These are phyloP conservation scores for Cephus spinipes DNA, from an alignment of 2,888 invertebrate genomes.

Conservation along the genomic window DNA sequence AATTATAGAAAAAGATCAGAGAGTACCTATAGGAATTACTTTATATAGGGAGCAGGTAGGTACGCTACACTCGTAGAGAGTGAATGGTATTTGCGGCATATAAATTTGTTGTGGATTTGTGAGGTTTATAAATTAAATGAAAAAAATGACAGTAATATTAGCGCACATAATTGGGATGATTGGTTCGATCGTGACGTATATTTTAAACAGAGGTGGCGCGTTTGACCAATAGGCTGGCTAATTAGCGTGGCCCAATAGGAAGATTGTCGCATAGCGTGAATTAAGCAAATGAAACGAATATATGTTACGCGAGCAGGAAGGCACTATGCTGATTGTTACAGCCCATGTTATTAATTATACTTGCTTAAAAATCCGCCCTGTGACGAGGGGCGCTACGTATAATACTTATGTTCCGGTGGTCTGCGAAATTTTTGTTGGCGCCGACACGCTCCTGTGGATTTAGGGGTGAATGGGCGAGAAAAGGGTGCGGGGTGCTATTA, in stretches of 20 bases:
- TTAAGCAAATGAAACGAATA: slow-evolving; percentile 13
- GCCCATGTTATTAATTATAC: slow-evolving; percentile 18
- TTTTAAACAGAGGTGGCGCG: neutral
- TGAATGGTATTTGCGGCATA: neutral
- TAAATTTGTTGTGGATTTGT: neutral
- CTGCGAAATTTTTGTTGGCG: neutral
- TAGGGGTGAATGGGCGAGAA: neutral
- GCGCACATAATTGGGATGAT: neutral
- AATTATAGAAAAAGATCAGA: neutral
- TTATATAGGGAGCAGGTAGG: neutral
- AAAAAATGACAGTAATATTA: neutral
- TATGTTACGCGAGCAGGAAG: slow-evolving; percentile 17
- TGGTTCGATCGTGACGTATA: neutral
- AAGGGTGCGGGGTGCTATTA: neutral
- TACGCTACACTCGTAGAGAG: neutral
- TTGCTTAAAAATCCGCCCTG: slow-evolving; percentile 12
- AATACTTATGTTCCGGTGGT: neutral
- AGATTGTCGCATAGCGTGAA: slow-evolving; percentile 8
- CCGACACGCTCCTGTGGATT: neutral
- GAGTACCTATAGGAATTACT: neutral
- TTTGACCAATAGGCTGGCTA: neutral
- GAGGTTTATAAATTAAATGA: neutral
- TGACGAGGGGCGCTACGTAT: neutral
- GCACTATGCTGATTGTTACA: slow-evolving; percentile 21
- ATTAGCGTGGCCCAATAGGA: neutral